Base-by-base conservation (phyloP, 2,888 invertebrate species). In the Himalopsyche tibetana region DNA sequence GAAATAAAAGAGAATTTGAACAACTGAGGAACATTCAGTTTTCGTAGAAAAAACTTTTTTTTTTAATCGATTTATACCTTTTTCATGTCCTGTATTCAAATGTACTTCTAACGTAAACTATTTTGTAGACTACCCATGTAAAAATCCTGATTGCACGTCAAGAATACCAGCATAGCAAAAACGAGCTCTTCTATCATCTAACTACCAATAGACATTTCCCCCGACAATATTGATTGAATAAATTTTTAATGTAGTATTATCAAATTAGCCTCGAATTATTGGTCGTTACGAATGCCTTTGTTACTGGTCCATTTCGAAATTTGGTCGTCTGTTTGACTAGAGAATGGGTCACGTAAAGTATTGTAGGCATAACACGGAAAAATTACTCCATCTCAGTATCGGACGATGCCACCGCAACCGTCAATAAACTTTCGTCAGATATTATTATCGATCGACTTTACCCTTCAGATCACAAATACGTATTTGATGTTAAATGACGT, bases 351-450 rank as follows among this genome's bases (percentile, higher is more conserved):
- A 63, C 63, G 63, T 63, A 63, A 63, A 63, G 63, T 19, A 63
- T 63, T 63, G 63, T 63, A 63, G 63, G 63, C 19, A 63, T 19
- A 63, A 63, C 63, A 8, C 3, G 63, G 63, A 63, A 63, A 28
- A 63, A 63, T 63, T 63, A 63, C 63, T 63, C 63, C 11, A 19
- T 8, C 28, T 6, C 19, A 11, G 63, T 28, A 63, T 19, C 63
- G 9, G 63, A 19, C 11, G 63, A 63, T 19, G 63, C 63, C 63
- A 63, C 63, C 63, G 63, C 63, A 63, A 28, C 63, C 63, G 63
- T 63, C 63, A 63, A 63, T 63, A 63, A 63, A 63, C 63, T 63
- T 63, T 63, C 63, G 63, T 63, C 63, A 63, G 63, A 28, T 63
- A 63, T 28, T 11, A 63, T 63, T 9, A 19, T 63, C 63, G 63